Conservation (phyloP, 37 sponge, comb jelly and placozoan genomes). For the Diacarnus erythraeanus region DNA sequence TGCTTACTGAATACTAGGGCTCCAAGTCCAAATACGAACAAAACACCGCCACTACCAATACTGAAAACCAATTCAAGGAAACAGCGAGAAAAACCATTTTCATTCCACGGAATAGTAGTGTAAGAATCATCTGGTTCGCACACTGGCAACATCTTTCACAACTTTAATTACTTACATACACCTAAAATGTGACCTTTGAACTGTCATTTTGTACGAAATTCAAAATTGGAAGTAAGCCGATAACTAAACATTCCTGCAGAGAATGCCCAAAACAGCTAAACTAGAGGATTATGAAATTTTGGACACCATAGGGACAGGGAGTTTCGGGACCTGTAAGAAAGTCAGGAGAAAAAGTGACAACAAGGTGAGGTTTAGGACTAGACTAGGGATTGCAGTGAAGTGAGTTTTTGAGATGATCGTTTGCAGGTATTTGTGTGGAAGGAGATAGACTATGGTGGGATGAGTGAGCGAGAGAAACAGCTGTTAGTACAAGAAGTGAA, state of each 20-base stretch:
- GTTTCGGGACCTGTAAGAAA: slow-evolving; percentile 78
- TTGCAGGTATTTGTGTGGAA: slow-evolving; percentile 82
- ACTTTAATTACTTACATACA: background rate
- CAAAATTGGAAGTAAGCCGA: no score
- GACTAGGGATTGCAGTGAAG: background rate
- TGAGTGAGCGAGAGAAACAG: slow-evolving; percentile 81
- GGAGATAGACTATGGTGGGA: slow-evolving; percentile 80
- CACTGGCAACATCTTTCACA: slow-evolving; percentile 39
- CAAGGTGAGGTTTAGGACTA: slow-evolving; percentile 23
- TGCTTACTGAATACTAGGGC: slow-evolving; percentile 26
- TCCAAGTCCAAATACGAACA: slow-evolving; percentile 56
- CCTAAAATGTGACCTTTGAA: background rate
- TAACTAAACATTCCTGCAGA: no score
- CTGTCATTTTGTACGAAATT: background rate
- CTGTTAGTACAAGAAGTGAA: slow-evolving; percentile 85
- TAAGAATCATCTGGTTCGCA: slow-evolving; percentile 71
- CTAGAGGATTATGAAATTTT: slow-evolving; percentile 69
- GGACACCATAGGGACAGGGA: slow-evolving; percentile 68
- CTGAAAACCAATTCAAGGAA: slow-evolving; percentile 58
- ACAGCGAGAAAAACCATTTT: slow-evolving; percentile 72
- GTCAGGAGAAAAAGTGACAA: slow-evolving; percentile 63
- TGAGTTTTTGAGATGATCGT: background rate
- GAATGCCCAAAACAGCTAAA: slow-evolving; percentile 38
- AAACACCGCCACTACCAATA: slow-evolving; percentile 41
- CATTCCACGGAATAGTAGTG: slow-evolving; percentile 42